Evolutionary conservation across 2,113 vertebrate species (phyloP).

Genomic region (Cisticola juncidis): DNA sequence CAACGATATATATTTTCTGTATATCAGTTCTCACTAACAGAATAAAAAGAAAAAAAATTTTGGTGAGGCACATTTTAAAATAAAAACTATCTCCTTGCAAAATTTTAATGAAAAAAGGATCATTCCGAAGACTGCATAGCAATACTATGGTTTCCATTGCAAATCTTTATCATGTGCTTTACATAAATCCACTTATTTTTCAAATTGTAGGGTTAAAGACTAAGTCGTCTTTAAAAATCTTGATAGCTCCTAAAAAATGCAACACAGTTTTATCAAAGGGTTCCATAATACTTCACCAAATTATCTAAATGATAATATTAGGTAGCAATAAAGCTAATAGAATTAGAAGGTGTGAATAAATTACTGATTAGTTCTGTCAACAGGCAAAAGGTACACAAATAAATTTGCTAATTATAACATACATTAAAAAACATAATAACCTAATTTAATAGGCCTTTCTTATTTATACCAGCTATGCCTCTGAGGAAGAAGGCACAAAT

Average conservation of each 20-base stretch:
- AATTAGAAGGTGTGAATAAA: slow-evolving; percentile 33
- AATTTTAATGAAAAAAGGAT: not conserved
- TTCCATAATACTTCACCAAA: not conserved
- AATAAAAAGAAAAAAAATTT: not conserved
- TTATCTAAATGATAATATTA: not conserved
- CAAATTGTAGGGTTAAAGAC: not conserved
- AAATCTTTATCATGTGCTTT: not conserved
- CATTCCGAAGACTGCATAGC: not conserved
- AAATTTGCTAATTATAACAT: not conserved
- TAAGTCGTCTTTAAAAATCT: not conserved
- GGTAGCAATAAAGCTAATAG: not conserved
- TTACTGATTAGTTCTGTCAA: not conserved
- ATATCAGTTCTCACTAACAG: not conserved
- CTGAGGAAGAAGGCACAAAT: not conserved
- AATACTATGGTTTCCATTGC: not conserved
- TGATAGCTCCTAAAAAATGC: not conserved
- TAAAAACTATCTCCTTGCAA: not conserved
- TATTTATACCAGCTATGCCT: not conserved
- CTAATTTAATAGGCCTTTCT: not conserved
- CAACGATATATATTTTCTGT: not conserved
- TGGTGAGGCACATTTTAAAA: not conserved
- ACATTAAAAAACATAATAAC: not conserved
- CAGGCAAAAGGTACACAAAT: not conserved
- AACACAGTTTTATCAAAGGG: not conserved
- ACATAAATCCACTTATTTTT: not conserved